Conservation (phyloP, 2,888 invertebrate genomes). For the Luperina nickerlii region DNA sequence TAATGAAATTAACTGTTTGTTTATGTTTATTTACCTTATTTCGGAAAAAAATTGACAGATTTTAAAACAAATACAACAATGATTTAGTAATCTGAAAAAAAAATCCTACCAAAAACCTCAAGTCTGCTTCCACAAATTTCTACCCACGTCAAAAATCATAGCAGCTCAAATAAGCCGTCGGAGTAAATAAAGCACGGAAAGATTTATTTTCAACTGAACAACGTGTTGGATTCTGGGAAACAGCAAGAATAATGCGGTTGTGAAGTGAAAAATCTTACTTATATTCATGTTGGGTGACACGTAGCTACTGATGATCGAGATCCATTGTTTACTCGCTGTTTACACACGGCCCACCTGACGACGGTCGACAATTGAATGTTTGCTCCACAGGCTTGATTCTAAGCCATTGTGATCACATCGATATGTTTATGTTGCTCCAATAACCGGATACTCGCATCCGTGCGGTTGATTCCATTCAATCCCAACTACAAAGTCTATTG, state of each 20-base stretch:
- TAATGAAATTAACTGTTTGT: not conserved
- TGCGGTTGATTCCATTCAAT: constrained; percentile 47
- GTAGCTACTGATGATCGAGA: constrained; percentile 42
- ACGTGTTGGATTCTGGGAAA: constrained; percentile 54
- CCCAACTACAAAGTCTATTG: constrained; percentile 21
- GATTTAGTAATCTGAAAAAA: not conserved
- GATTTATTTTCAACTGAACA: constrained; percentile 27
- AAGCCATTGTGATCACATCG: constrained; percentile 79
- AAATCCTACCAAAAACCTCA: not conserved
- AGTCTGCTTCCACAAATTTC: not conserved
- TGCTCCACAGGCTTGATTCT: constrained; percentile 76
- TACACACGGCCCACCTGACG: constrained; percentile 66
- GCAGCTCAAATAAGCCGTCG: constrained; percentile 22
- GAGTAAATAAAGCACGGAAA: constrained; percentile 16
- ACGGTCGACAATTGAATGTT: constrained; percentile 83
- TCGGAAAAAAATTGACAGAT: not conserved
- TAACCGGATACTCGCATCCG: constrained; percentile 56
- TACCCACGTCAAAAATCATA: constrained; percentile 10
- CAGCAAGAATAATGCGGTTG: constrained; percentile 58
- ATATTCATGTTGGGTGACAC: constrained; percentile 64
- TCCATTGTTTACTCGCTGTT: constrained; percentile 71
- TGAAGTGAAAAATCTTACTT: constrained; percentile 66
- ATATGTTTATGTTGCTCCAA: constrained; percentile 76
- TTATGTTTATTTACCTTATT: not conserved
- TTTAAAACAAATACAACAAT: not conserved